Evolutionary conservation across 2,797 vertebrate species (phyloP), one percentile per base, ranked within the genome.

Genomic region (Aplochiton taeniatus): DNA sequence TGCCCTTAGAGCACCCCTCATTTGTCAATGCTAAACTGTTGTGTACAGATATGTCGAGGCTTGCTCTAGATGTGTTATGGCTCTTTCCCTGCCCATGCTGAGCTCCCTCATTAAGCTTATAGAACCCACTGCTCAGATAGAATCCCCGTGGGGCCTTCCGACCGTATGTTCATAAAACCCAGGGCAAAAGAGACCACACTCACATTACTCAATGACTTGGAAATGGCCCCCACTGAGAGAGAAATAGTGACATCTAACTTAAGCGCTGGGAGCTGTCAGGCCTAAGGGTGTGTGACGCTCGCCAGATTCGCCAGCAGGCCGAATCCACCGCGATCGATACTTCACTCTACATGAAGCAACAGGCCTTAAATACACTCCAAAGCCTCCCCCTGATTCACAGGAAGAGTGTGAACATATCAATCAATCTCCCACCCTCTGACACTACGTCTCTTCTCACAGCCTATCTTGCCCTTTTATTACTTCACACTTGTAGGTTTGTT

Each of bases 361-460:
- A 77, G 75, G 79, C 80, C 85, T 85, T 86, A 88, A 89, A 84
- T 73, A 85, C 78, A 78, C 79, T 65, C 81, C 57, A 19, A 43
- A 46, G 16, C 72, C 76, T 68, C 83, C 61, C 70, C 70, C 64
- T 75, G 17, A 12, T 77, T 79, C 75, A 4, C 8, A 66, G 79
- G 69, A 79, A 79, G 73, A 82, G 54, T 75, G 63, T 72, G 83
- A 85, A 80, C 78, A 72, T 79, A 87, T 87, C 83, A 84, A 84
- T 89, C 83, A 84, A 79, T 85, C 77, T 63, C 66, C 78, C 85
- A 87, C 53, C 70, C 10, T 44, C 57, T 42, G 10, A 16, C 43
- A 14, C 43, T 17, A 61, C 65, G 44, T 0, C 68, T 17, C 61
- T 41, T 57, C 41, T 47, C 53, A 53, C 60, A 70, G 54, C 60